Percentiles rank a stretch among this genome's conserved stretches.
Evolutionary conservation across 1,140 invertebrate species (phyloP).

Genomic region (Lordiphosa clarofinis): DNA sequence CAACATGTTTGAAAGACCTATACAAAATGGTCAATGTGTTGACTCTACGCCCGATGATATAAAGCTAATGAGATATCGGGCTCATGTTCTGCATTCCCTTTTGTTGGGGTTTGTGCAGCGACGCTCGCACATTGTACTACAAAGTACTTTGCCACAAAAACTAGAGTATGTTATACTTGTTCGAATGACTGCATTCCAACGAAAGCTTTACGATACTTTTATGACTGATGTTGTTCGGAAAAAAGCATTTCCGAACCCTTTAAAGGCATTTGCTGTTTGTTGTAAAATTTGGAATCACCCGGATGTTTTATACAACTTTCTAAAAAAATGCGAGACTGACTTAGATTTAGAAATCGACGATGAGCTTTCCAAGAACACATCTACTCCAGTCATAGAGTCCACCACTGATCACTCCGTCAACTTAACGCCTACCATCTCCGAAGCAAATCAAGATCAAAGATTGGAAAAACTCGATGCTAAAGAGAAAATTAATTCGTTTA

Average conservation of each 20-base stretch:
- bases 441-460: conserved; percentile 12
- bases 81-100: conserved; percentile 93
- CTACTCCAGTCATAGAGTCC: conserved; percentile 31
- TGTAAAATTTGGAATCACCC: conserved; percentile 99
- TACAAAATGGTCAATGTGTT: conserved; percentile 96
- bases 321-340: conserved; percentile 92
- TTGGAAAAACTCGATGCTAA: conserved; percentile 13
- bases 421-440: conserved; percentile 16
- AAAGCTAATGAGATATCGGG: conserved; percentile 92
- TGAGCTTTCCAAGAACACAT: conserved; percentile 55
- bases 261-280: conserved; percentile 98
- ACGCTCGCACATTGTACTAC: conserved; percentile 92
- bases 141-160: conserved; percentile 92
- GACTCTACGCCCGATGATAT: conserved; percentile 95
- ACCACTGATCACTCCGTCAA: conserved; percentile 18
- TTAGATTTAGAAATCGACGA: conserved; percentile 92
- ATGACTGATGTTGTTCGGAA: conserved; percentile 94
- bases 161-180: conserved; percentile 95
- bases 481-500: conserved; percentile 16
- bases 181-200: conserved; percentile 92
- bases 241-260: conserved; percentile 94
- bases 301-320: conserved; percentile 95
- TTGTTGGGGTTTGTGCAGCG: conserved; percentile 96
- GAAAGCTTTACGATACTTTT: conserved; percentile 92
- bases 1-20: conserved; percentile 97